Evolutionary conservation across 2,113 vertebrate species (phyloP).

Genomic region (Cebidichthys violaceus): DNA sequence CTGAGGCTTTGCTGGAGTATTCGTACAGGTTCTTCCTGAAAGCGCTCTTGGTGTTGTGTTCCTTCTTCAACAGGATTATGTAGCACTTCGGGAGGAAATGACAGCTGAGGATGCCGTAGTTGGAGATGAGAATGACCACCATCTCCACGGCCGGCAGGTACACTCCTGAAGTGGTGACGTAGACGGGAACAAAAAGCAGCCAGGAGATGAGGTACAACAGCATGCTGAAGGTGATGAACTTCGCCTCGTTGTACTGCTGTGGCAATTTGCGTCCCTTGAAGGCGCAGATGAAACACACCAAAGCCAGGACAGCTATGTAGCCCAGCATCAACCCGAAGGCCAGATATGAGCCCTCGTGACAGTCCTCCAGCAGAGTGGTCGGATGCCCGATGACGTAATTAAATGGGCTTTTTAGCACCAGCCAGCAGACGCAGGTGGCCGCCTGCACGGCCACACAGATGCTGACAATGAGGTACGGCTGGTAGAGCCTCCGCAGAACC

Average conservation of each 20-base stretch:
- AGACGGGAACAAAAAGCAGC: conserved; percentile 89
- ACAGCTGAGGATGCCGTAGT: conserved; percentile 89
- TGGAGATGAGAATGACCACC: conserved; percentile 91
- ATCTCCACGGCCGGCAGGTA: conserved; percentile 91
- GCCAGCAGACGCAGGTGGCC: conserved; percentile 85
- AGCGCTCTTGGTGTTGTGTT: conserved; percentile 88
- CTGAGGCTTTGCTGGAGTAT: conserved; percentile 81
- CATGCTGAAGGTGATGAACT: conserved; percentile 94
- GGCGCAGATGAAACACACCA: conserved; percentile 89
- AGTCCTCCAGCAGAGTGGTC: conserved; percentile 84
- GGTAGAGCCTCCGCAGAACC: conserved; percentile 83
- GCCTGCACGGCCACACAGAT: conserved; percentile 84
- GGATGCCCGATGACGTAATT: conserved; percentile 68
- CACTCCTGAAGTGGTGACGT: conserved; percentile 87
- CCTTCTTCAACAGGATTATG: conserved; percentile 88
- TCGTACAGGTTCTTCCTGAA: conserved; percentile 88
- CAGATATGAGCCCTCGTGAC: conserved; percentile 86
- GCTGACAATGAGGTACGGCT: conserved; percentile 79
- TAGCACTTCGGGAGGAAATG: conserved; percentile 93
- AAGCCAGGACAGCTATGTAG: conserved; percentile 86
- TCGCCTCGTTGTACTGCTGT: conserved; percentile 91
- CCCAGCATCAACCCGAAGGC: conserved; percentile 88
- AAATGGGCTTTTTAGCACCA: conserved; percentile 83
- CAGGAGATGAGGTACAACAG: conserved; percentile 92
- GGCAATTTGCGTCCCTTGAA: conserved; percentile 92